Percentiles rank a stretch among this genome's conserved stretches.
Evolutionary conservation across 2,888 invertebrate species (phyloP).

Genomic region (Andrena trimmerana): DNA sequence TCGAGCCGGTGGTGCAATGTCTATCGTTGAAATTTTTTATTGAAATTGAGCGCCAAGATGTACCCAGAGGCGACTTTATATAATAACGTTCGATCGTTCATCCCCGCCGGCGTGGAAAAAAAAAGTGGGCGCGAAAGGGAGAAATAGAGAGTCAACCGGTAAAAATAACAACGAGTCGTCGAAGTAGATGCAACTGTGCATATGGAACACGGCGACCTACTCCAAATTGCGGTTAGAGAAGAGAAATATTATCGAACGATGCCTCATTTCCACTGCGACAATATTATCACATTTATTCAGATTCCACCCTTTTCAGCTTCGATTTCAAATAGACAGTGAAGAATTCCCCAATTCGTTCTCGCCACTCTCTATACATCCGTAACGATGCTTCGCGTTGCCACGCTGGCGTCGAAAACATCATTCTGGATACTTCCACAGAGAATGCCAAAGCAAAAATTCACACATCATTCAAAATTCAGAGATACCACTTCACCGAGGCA

Average conservation of each 20-base stretch:
- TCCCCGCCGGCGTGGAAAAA: background rate
- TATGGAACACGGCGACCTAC: conserved; percentile 29
- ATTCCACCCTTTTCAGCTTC: conserved; percentile 16
- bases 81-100: conserved; percentile 9
- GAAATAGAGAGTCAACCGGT: conserved; percentile 8
- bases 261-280: conserved; percentile 23
- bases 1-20: background rate
- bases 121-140: background rate
- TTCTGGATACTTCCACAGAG: too few relatives aligned
- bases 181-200: conserved; percentile 28
- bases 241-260: conserved; percentile 55
- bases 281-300: conserved; percentile 45
- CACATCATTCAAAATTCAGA: too few relatives aligned
- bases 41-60: conserved; percentile 1
- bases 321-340: conserved; percentile 32
- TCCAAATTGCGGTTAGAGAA: conserved; percentile 24
- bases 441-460: too few relatives aligned
- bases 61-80: background rate
- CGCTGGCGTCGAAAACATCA: background rate
- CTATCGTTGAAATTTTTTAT: conserved; percentile 16
- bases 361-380: background rate
- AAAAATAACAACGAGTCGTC: conserved; percentile 51
- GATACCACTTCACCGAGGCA: too few relatives aligned
- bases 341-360: background rate
- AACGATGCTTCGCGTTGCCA: background rate